Percentiles rank a stretch among this genome's conserved stretches.
Evolutionary conservation across 2,113 vertebrate species (phyloP).

Genomic region (Mormyrus lacerda): DNA sequence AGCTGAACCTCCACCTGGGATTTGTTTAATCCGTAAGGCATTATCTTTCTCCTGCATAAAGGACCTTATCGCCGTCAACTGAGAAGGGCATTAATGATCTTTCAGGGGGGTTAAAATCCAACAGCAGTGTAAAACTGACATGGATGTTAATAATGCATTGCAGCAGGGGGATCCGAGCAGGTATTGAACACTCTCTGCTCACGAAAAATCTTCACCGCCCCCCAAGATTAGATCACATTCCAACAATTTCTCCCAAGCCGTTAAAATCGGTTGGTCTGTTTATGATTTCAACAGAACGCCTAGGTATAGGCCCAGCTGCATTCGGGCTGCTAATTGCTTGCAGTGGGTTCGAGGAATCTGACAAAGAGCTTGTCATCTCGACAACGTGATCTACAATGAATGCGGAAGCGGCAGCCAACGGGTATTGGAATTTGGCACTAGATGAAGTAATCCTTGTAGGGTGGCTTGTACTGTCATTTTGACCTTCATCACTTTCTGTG

Average conservation of each 20-base stretch:
- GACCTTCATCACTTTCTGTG: conserved; percentile 4
- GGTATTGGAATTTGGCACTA: not conserved
- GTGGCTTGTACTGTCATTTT: conserved; percentile 38
- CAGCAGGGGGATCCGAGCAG: not conserved
- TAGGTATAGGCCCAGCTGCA: conserved; percentile 27
- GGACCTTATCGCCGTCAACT: conserved; percentile 27
- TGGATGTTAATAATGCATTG: not conserved
- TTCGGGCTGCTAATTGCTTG: conserved; percentile 41
- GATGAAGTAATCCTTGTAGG: not conserved
- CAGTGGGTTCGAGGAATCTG: conserved; percentile 22
- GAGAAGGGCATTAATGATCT: not conserved
- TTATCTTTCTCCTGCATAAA: conserved; percentile 8
- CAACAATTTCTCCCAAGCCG: conserved; percentile 18
- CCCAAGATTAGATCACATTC: not conserved
- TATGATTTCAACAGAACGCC: conserved; percentile 30
- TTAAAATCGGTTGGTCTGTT: conserved; percentile 34
- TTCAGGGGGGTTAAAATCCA: not conserved
- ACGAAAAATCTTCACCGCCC: not conserved
- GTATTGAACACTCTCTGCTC: not conserved
- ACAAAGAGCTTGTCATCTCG: conserved; percentile 22
- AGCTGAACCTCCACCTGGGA: conserved; percentile 23
- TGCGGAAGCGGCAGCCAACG: conserved; percentile 22
- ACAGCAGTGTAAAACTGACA: not conserved
- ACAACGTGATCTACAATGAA: conserved; percentile 28
- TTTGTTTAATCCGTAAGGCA: conserved; percentile 26